phyloP scores from a whole-genome alignment of 2,797 vertebrate genomes.

The Vultur gryphus region DNA sequence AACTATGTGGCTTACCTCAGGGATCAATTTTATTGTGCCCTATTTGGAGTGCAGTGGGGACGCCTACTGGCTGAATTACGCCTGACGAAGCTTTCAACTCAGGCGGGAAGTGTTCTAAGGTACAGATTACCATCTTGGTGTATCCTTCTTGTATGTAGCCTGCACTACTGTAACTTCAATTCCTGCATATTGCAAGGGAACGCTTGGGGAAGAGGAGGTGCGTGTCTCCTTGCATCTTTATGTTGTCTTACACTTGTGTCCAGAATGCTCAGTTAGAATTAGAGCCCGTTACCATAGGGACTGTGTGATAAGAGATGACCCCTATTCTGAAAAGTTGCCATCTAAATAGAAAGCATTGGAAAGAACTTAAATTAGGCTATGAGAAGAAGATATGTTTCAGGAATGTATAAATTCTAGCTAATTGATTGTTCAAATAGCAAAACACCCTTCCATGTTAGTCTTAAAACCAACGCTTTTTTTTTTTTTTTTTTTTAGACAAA shows the following conservation, averaged over 20 bases:
- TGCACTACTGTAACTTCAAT: not conserved
- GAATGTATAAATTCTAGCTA: not conserved
- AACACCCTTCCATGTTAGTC: not conserved
- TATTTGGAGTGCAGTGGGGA: not conserved
- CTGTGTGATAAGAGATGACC: not conserved
- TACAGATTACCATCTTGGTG: not conserved
- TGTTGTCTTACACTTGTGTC: not conserved
- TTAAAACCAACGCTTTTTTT: not conserved
- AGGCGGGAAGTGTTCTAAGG: not conserved
- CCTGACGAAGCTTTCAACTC: not conserved
- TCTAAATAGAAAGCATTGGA: not conserved
- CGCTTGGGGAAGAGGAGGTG: not conserved
- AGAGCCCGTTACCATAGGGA: not conserved
- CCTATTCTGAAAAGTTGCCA: not conserved
- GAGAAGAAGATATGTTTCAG: not conserved
- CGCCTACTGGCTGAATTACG: not conserved
- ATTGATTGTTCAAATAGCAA: not conserved
- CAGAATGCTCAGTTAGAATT: not conserved
- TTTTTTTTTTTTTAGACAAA: not conserved
- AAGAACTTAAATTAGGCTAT: not conserved
- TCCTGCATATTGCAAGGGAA: not conserved
- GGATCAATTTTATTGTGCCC: not conserved
- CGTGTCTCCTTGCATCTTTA: not conserved
- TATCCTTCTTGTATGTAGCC: not conserved
- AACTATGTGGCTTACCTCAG: not conserved